Conservation (phyloP, 30 jellyfish, hydroid and myxozoan genomes). For the Clytia hemisphaerica region DNA sequence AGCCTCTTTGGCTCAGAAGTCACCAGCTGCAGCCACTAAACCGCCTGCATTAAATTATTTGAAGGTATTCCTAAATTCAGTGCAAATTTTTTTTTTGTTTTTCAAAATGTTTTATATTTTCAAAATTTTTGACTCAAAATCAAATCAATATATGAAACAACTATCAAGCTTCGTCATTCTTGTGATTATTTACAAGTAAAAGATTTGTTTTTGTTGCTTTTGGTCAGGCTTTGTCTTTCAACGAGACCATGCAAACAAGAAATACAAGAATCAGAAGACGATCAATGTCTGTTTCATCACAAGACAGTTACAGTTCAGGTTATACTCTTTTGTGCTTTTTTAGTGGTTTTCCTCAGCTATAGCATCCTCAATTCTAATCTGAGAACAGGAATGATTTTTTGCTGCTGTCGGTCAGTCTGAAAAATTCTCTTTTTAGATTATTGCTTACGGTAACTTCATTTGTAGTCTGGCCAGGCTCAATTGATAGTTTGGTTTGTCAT, state of each 20-base stretch:
- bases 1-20: conserved; percentile 66
- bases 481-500: too few relatives aligned
- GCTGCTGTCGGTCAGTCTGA: too few relatives aligned
- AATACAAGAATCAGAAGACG: conserved; percentile 86
- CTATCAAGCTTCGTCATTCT: conserved; percentile 29
- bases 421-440: too few relatives aligned
- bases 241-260: conserved; percentile 81
- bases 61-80: conserved; percentile 57
- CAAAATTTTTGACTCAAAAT: too few relatives aligned
- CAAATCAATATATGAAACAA: too few relatives aligned
- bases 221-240: conserved; percentile 83
- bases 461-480: too few relatives aligned
- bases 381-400: too few relatives aligned
- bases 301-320: conserved; percentile 98
- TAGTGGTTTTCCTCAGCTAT: too few relatives aligned
- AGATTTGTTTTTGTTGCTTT: conserved; percentile 8
- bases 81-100: background rate
- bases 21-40: conserved; percentile 98
- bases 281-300: conserved; percentile 85
- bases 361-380: too few relatives aligned
- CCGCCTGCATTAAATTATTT: conserved; percentile 80
- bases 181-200: background rate
- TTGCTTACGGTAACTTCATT: too few relatives aligned
- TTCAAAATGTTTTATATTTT: background rate
- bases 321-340: too few relatives aligned